phyloP scores from a whole-genome alignment of 2,797 vertebrate genomes.

The Benthosema pterotum region DNA sequence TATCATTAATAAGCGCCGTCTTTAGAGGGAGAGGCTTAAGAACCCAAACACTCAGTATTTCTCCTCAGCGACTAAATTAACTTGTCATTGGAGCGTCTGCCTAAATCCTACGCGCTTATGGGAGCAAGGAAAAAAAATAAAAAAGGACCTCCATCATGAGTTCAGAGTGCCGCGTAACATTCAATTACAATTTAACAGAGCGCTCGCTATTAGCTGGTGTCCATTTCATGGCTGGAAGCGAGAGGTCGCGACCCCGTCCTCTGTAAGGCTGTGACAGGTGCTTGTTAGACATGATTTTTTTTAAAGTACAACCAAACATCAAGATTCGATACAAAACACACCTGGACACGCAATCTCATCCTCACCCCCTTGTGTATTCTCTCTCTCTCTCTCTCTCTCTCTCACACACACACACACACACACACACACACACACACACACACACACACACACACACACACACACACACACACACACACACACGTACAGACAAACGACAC shows the following conservation, averaged over 20 bases:
- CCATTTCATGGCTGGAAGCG: conserved; percentile 72
- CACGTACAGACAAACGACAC: background rate
- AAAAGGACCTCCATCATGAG: conserved; percentile 78
- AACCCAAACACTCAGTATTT: conserved; percentile 71
- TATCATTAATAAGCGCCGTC: conserved; percentile 72
- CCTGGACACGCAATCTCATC: conserved; percentile 77
- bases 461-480: background rate
- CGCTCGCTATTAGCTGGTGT: conserved; percentile 78
- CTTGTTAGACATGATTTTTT: conserved; percentile 74
- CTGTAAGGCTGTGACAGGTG: conserved; percentile 78
- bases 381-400: too few relatives aligned
- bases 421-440: conserved; percentile 25
- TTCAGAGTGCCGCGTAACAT: conserved; percentile 80
- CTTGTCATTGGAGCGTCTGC: conserved; percentile 86
- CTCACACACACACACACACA: conserved; percentile 44
- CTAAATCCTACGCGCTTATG: conserved; percentile 79
- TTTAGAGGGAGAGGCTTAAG: conserved; percentile 62
- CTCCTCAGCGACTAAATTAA: conserved; percentile 77
- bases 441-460: background rate
- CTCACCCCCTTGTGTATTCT: conserved; percentile 47
- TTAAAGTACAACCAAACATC: conserved; percentile 76
- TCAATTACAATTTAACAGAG: conserved; percentile 85
- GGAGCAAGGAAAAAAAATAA: conserved; percentile 65
- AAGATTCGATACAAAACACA: conserved; percentile 78
- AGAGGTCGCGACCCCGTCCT: conserved; percentile 74